Evolutionary conservation across 2,113 vertebrate species (phyloP), one percentile per base, ranked within the genome.

Genomic region (Cheirogaleus medius): DNA sequence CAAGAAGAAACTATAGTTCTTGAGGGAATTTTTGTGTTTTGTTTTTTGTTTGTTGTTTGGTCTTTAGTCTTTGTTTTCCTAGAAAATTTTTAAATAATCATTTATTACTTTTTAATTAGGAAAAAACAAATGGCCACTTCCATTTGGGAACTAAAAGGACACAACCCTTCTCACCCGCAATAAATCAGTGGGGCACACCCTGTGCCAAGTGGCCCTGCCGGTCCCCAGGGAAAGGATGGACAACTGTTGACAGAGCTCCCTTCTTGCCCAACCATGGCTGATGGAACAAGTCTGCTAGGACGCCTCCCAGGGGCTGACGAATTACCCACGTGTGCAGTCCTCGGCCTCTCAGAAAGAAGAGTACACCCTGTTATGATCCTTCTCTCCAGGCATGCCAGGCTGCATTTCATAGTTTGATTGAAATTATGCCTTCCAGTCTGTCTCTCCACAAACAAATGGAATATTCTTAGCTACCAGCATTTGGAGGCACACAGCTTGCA

Each of bases 401-500:
- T 91, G 80, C 80, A 90, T 80, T 93, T 93, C 96, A 54, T 71
- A 47, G 68, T 90, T 89, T 90, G 95, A 97, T 80, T 97, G 96
- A 97, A 93, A 96, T 42, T 66, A 44, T 96, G 97, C 97, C 97
- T 87, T 95, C 86, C 89, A 56, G 85, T 94, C 97, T 97, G 97
- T 96, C 96, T 97, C 91, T 93, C 86, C 73, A 91, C 96, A 97
- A 97, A 96, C 94, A 96, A 88, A 94, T 56, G 93, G 82, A 94
- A 91, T 96, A 93, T 74, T 97, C 86, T 42, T 82, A 94, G 91
- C 86, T 80, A 84, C 82, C 86, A 95, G 96, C 89, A 89, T 97
- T 95, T 98, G 98, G 91, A 97, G 68, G 78, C 60, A 5, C 96
- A 96, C 96, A 98, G 96, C 93, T 97, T 97, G 95, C 95, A 91